phyloP scores from a whole-genome alignment of 2,113 vertebrate species.

The Brachyhypopomus gauderio region DNA sequence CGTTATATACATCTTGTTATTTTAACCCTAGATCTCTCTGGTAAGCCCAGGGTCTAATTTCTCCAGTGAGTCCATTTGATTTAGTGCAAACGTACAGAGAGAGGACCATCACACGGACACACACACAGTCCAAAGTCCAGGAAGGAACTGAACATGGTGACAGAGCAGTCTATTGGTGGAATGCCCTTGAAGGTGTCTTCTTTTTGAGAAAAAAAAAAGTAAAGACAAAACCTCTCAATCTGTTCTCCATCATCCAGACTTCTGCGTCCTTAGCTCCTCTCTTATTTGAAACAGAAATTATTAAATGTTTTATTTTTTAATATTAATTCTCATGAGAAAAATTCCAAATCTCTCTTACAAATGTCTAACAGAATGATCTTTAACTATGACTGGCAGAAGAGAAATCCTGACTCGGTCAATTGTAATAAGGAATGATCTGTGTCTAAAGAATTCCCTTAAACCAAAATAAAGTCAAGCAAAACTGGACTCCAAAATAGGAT shows the following conservation, averaged over 20 bases:
- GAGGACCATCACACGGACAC: slow-evolving; percentile 27
- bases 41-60: slow-evolving; percentile 20
- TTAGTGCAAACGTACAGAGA: slow-evolving; percentile 56
- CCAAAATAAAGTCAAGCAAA: slow-evolving; percentile 33
- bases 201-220: slow-evolving; percentile 17
- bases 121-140: slow-evolving; percentile 1
- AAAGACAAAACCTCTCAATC: not conserved
- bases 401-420: not conserved
- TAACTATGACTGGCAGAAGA: slow-evolving; percentile 36
- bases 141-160: not conserved
- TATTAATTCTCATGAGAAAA: too few relatives aligned
- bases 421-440: slow-evolving; percentile 27
- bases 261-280: not conserved
- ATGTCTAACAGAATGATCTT: slow-evolving; percentile 1
- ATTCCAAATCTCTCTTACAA: slow-evolving; percentile 12
- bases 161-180: not conserved
- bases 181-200: slow-evolving; percentile 12
- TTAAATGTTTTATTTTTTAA: too few relatives aligned
- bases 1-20: slow-evolving; percentile 22
- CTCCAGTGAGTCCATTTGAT: slow-evolving; percentile 49
- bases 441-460: slow-evolving; percentile 26
- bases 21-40: not conserved
- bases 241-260: not conserved
- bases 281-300: not conserved
- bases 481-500: slow-evolving; percentile 30